Conservation (phyloP, 2,113 vertebrate genomes). For the Nesoenas mayeri region DNA sequence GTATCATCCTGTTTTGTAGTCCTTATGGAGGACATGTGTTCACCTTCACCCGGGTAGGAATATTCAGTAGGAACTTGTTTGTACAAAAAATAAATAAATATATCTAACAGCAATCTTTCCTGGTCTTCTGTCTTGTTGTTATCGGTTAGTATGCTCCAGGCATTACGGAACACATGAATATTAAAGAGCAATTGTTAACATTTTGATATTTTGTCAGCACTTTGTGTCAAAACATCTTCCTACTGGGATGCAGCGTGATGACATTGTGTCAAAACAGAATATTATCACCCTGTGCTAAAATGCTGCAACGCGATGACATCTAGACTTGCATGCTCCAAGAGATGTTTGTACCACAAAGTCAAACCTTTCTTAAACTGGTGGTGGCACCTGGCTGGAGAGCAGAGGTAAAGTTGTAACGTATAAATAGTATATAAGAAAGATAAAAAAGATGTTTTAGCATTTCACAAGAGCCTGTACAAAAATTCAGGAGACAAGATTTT, state of each 20-base stretch:
- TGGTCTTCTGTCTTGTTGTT: neutral
- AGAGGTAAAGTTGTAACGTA: neutral
- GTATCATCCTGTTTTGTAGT: neutral
- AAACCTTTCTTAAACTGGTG: neutral
- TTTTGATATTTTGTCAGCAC: conserved; percentile 65
- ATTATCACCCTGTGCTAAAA: neutral
- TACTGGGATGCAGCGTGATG: neutral
- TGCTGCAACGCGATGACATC: conserved; percentile 20
- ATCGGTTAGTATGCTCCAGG: conserved; percentile 18
- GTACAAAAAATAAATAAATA: neutral
- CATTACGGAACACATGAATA: conserved; percentile 42
- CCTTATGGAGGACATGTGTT: neutral
- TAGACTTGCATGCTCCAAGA: neutral
- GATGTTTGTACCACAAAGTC: neutral
- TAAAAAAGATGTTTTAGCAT: neutral
- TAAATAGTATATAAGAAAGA: neutral
- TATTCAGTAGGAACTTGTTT: neutral
- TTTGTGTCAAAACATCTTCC: conserved; percentile 64
- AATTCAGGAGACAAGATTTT: neutral
- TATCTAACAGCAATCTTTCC: neutral
- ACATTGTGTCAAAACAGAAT: conserved; percentile 61
- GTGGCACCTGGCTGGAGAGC: neutral
- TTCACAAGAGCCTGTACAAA: neutral
- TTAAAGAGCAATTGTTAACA: conserved; percentile 50
- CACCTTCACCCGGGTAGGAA: neutral